Conservation (phyloP, 2,113 vertebrate species). For the Equus przewalskii region DNA sequence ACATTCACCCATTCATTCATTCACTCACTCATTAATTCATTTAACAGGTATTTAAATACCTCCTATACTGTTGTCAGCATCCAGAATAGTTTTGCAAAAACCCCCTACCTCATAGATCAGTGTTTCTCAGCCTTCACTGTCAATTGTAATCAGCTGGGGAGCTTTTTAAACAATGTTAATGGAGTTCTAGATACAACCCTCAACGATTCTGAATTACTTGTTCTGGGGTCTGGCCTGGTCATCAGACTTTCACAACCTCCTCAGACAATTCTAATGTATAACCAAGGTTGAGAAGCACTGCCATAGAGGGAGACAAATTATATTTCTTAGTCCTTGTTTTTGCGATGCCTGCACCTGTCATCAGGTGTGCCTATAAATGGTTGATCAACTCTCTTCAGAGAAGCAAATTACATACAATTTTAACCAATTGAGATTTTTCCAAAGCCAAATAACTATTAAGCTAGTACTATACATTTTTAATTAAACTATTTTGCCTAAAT, state of each 20-base stretch:
- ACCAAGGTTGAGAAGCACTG: neutral
- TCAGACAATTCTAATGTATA: neutral
- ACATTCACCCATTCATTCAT: neutral
- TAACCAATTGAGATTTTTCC: neutral
- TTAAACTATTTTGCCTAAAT: conserved; percentile 6
- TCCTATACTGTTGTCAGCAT: neutral
- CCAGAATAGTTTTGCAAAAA: neutral
- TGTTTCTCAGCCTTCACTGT: neutral
- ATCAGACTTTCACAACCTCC: neutral
- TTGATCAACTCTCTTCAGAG: neutral
- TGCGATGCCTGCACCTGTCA: neutral
- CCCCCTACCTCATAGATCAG: neutral
- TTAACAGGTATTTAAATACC: neutral
- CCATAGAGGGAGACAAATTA: neutral
- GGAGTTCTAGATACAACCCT: neutral
- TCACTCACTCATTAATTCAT: neutral
- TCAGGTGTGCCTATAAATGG: neutral
- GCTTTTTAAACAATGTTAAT: neutral
- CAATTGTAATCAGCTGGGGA: neutral
- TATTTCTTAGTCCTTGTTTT: neutral
- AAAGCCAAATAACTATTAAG: conserved; percentile 54
- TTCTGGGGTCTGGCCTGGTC: neutral
- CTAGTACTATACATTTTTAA: conserved; percentile 30
- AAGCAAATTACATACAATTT: conserved; percentile 43
- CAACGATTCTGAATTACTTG: conserved; percentile 3